Evolutionary conservation across 2,888 invertebrate species (phyloP), one percentile per base, ranked within the genome.

Genomic region (Hydriomena furcata): DNA sequence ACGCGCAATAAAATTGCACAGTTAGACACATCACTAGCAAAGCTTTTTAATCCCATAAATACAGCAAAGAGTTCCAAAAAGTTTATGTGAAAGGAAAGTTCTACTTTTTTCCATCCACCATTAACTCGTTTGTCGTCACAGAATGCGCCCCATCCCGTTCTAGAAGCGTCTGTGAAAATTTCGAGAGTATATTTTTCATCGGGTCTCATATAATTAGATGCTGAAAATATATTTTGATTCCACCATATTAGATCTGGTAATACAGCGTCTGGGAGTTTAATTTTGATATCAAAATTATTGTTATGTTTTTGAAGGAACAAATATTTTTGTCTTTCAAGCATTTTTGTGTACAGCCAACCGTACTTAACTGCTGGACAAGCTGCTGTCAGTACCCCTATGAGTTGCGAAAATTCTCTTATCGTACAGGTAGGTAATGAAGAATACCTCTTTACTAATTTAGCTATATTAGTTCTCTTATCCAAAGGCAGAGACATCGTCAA

Each of bases 311-410:
- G 7, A 6, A 55, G 24, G 6, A 42, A 41, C 41, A 52, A 12
- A 31, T 45, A 52, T 28, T 55, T 55, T 11, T 42, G 28, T 3
- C 51, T 25, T 28, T 55, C 51, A 3, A 51, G 24, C 1, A 31
- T 41, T 44, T 53, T 53, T 0, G 48, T 44, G 27, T 53, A 53
- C 7, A 53, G 6, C 52, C 48, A 45, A 5, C 52, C 41, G 13
- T 53, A 48, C 7, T n/a, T 23, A 1, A 42, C 37, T 5, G 49
- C 42, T 3, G 49, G 49, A 8, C 49, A 49, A 5, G 49, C 49
- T 1, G 49, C 21, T 3, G 20, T 20, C 2, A 49, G 25, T 0
- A 43, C 42, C n/a, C 42, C 49, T 3, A 49, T 49, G 1, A 49
- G 13, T 12, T 43, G 42, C 1, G 49, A 23, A 11, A 48, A 21